Evolutionary conservation across 2,888 invertebrate genomes (phyloP), one percentile per base, ranked within the genome.

Genomic region (Troides oblongomaculatus): DNA sequence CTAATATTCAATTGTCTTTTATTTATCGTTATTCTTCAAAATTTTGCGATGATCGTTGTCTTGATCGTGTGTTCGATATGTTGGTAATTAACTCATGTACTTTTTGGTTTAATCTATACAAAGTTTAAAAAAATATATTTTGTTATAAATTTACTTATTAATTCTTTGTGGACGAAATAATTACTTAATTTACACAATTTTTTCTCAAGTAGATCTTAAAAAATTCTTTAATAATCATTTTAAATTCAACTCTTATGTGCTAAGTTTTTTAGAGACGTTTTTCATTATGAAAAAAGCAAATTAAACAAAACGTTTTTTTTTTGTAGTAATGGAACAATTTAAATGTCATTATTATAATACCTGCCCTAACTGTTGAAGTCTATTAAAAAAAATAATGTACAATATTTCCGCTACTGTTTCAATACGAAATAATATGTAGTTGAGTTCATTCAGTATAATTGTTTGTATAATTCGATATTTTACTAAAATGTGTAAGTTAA

Each of bases 121-220:
- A 53, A 53, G 53, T 53, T n/a, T n/a, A n/a, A 53, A 14, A 18
- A n/a, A 43, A 43, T 43, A 53, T 25, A 53, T 64, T 36, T 63
- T 53, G 14, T 43, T 39, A 50, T 25, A 25, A 53, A 10, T 17
- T 43, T 69, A 69, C 23, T 53, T 57, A 57, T 58, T 30, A 36
- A 61, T 61, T 56, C 14, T 58, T 58, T 14, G 58, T 63, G 57
- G 56, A 58, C 21, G n/a, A 50, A 62, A 62, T 62, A 62, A 64
- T 56, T 68, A 17, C 43, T 12, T 74, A 74, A 70, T 72, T 64
- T 85, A 82, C 87, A 89, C 87, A 89, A 89, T 89, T 89, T 86
- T 77, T 84, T 84, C 7, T 77, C 76, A 84, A 66, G 67, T 70
- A 72, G 69, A 84, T 81, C 79, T 80, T 84, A 86, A 83, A 81